A percentile compares a stretch with the other conserved stretches of the same genome.
Evolutionary conservation across 2,888 invertebrate species (phyloP).

Genomic region (Rhagophthalmus giganteus): DNA sequence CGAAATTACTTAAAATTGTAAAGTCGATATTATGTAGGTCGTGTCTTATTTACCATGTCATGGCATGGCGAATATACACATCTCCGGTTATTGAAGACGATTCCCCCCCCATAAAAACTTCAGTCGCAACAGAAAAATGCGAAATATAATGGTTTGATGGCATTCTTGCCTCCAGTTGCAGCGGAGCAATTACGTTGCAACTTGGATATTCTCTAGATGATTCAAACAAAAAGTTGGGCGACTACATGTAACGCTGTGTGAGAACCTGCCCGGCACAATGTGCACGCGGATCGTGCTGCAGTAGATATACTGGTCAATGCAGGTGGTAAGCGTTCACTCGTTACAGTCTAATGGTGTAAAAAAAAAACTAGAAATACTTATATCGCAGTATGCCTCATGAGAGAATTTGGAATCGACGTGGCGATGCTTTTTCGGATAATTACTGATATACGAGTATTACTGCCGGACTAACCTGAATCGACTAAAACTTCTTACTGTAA

Average conservation of each 20-base stretch:
- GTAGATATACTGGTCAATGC: constrained; percentile 50
- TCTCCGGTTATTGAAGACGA: constrained; percentile 41
- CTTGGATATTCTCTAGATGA: constrained; percentile 14
- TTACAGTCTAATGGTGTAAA: constrained; percentile 43
- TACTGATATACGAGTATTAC: constrained; percentile 38
- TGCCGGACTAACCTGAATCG: constrained; percentile 4
- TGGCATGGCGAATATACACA: constrained; percentile 40
- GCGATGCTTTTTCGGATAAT: constrained; percentile 33
- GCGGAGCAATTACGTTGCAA: constrained; percentile 33
- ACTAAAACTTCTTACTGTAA: constrained; percentile 14
- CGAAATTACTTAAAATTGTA: too few species aligned
- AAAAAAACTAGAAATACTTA: constrained; percentile 10
- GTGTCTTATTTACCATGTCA: constrained; percentile 41
- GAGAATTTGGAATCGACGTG: constrained; percentile 40
- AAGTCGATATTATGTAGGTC: constrained; percentile 33
- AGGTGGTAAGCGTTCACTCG: constrained; percentile 50
- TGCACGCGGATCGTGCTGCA: constrained; percentile 48
- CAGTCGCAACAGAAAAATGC: constrained; percentile 37
- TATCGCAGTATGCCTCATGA: constrained; percentile 18
- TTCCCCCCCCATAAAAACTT: constrained; percentile 38
- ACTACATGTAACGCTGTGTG: constrained; percentile 44
- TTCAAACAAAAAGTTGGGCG: constrained; percentile 34
- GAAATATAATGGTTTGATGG: constrained; percentile 46
- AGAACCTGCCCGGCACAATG: constrained; percentile 48
- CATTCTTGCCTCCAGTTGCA: constrained; percentile 36